These are phyloP conservation scores for Chymomyza fuscimana DNA, from an alignment of 2,888 invertebrate genomes.

Conservation along the genomic window DNA sequence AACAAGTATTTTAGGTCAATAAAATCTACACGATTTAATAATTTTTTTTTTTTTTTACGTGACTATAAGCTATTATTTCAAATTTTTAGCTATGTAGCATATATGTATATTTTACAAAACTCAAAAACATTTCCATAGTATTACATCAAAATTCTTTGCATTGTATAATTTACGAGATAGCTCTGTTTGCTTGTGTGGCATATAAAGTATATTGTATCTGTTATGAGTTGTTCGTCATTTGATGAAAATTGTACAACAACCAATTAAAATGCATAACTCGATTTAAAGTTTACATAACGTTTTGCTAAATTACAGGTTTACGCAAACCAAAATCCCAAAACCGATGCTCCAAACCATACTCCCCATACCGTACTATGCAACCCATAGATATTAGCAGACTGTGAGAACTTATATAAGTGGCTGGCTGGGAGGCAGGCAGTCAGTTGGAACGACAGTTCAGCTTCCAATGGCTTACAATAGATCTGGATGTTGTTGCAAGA, in stretches of 20 bases:
- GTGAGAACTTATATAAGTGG: constrained; percentile 64
- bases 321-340: neutral
- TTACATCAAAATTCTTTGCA: constrained; percentile 47
- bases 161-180: constrained; percentile 21
- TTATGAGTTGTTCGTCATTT: constrained; percentile 50
- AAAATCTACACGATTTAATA: too few species aligned
- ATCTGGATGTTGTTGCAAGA: constrained; percentile 43
- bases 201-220: constrained; percentile 50
- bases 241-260: constrained; percentile 70
- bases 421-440: constrained; percentile 26
- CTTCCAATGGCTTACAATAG: constrained; percentile 71
- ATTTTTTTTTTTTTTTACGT: too few species aligned
- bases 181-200: constrained; percentile 53
- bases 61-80: too few species aligned
- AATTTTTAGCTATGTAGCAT: too few species aligned
- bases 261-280: constrained; percentile 75
- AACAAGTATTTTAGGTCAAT: too few species aligned
- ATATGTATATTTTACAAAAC: constrained; percentile 8
- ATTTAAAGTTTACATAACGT: constrained; percentile 75
- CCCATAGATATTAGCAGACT: neutral
- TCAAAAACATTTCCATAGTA: constrained; percentile 57
- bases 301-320: constrained; percentile 72
- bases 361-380: neutral
- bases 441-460: constrained; percentile 35
- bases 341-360: neutral